Conservation (phyloP, 2,113 vertebrate genomes). For the Heliornis fulica region DNA sequence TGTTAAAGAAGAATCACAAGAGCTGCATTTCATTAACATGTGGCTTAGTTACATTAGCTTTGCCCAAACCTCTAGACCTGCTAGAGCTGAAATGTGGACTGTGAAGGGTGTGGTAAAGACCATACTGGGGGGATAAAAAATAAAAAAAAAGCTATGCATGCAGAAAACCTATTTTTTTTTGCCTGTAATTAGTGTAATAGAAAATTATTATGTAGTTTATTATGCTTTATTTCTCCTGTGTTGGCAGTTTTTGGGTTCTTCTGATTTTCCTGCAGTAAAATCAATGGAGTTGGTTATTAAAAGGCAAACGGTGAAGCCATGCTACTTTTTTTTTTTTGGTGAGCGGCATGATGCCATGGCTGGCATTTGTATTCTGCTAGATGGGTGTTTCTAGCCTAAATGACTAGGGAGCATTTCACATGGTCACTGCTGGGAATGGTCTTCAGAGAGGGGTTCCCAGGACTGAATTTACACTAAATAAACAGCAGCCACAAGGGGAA, state of each 20-base stretch:
- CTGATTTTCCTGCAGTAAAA: not conserved
- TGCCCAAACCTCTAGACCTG: not conserved
- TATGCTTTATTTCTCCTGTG: not conserved
- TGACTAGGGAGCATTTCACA: not conserved
- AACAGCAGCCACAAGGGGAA: not conserved
- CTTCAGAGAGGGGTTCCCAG: not conserved
- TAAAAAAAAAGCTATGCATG: not conserved
- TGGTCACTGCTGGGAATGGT: not conserved
- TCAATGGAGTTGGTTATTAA: not conserved
- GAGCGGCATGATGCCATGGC: not conserved
- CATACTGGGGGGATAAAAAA: not conserved
- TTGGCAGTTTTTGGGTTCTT: not conserved
- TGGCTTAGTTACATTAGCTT: not conserved
- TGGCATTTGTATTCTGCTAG: not conserved
- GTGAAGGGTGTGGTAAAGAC: not conserved
- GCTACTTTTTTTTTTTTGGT: not conserved
- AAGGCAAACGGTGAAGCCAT: not conserved
- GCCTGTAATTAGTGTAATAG: not conserved
- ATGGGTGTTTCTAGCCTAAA: not conserved
- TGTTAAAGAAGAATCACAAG: not conserved
- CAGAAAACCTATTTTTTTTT: not conserved
- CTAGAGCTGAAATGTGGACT: not conserved
- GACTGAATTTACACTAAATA: not conserved
- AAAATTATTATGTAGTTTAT: not conserved
- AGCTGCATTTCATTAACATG: not conserved